These are phyloP conservation scores for Falco rusticolus DNA, from an alignment of 2,797 vertebrate genomes.

Conservation along the genomic window DNA sequence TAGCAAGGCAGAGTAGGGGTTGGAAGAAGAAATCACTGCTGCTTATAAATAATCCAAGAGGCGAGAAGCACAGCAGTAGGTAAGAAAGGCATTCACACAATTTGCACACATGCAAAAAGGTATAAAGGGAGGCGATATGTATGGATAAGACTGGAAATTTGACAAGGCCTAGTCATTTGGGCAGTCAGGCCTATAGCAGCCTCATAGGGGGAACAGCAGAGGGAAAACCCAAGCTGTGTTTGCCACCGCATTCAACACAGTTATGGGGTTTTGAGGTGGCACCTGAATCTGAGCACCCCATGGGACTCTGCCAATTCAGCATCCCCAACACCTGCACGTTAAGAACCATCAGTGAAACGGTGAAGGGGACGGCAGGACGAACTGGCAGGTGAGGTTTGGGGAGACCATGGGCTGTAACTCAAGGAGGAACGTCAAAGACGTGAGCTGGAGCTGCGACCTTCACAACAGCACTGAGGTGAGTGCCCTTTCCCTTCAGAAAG, in stretches of 20 bases:
- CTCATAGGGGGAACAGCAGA: neutral
- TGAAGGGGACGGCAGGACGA: neutral
- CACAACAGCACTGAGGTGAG: accelerated
- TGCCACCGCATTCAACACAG: neutral
- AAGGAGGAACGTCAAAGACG: accelerated
- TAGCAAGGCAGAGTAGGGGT: neutral
- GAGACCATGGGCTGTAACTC: accelerated
- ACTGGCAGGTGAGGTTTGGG: neutral
- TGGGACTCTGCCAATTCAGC: neutral
- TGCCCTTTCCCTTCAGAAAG: accelerated
- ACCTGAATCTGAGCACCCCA: neutral
- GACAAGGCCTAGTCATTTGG: neutral
- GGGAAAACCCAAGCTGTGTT: neutral
- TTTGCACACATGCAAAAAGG: neutral
- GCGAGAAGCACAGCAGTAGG: neutral
- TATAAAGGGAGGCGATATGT: neutral
- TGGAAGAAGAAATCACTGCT: neutral
- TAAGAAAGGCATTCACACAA: neutral
- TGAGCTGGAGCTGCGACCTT: accelerated
- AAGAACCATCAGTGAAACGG: neutral
- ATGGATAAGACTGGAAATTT: neutral
- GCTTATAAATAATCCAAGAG: neutral
- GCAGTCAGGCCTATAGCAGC: neutral
- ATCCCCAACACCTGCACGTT: too few species aligned
- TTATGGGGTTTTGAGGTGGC: too few species aligned